Evolutionary conservation across 2,797 vertebrate genomes (phyloP).

Genomic region (Lacerta bilineata): DNA sequence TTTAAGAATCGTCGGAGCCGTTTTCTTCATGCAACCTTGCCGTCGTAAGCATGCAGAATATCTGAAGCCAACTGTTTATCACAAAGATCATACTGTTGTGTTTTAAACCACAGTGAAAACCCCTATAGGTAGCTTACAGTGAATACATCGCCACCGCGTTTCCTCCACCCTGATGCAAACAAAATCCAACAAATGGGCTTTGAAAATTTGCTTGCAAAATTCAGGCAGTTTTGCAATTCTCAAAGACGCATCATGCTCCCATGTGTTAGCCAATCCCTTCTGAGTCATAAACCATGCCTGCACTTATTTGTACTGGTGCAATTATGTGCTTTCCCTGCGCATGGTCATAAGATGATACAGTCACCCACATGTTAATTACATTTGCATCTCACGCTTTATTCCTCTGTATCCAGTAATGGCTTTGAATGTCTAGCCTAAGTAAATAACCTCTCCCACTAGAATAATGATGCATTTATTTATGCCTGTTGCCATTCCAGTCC

Average conservation of each 20-base stretch:
- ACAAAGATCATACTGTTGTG: neutral
- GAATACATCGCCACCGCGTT: neutral
- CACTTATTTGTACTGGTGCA: constrained; percentile 38
- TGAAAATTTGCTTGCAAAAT: constrained; percentile 62
- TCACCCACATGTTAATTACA: constrained; percentile 57
- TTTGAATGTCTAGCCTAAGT: constrained; percentile 58
- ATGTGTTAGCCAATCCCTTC: constrained; percentile 57
- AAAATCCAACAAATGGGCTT: constrained; percentile 47
- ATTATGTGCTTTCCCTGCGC: constrained; percentile 46
- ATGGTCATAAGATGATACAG: constrained; percentile 49
- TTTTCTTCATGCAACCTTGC: neutral
- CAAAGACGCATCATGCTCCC: constrained; percentile 39
- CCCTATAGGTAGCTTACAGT: neutral
- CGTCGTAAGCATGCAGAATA: neutral
- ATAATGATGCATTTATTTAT: constrained; percentile 57
- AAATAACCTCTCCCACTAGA: constrained; percentile 48
- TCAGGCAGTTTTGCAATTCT: constrained; percentile 62
- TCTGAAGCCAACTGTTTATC: constrained; percentile 3
- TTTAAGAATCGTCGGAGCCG: neutral
- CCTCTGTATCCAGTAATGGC: constrained; percentile 32
- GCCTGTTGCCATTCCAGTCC: neutral
- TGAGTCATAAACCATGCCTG: constrained; percentile 62
- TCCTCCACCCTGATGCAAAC: neutral
- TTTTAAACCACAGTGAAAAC: neutral
- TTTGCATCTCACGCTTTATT: constrained; percentile 26